Evolutionary conservation across 92 coral and sea anemone species (phyloP).

Genomic region (Phymanthus crucifer): DNA sequence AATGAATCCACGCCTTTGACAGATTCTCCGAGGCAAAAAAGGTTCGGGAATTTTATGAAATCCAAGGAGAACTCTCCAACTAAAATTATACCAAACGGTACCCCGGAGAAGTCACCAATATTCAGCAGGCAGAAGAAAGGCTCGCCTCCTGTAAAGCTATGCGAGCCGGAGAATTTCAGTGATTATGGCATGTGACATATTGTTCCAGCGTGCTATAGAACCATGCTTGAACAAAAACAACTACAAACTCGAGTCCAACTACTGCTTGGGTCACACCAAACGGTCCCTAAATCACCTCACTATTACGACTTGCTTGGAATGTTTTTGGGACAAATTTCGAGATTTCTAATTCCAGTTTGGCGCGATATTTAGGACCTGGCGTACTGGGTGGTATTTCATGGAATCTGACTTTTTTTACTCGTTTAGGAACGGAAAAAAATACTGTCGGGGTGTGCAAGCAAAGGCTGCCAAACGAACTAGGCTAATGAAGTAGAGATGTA

Average conservation of each 20-base stretch:
- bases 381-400: background rate
- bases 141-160: slow-evolving; percentile 32
- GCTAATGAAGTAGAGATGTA: background rate
- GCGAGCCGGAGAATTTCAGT: slow-evolving; percentile 47
- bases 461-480: background rate
- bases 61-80: slow-evolving; percentile 24
- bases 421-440: background rate
- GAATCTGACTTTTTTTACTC: background rate
- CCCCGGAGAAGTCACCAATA: slow-evolving; percentile 26
- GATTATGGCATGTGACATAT: slow-evolving; percentile 42
- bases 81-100: slow-evolving; percentile 38
- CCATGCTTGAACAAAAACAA: no score
- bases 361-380: background rate
- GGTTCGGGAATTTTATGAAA: slow-evolving; percentile 18
- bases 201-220: background rate
- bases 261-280: no score
- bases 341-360: background rate
- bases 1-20: background rate
- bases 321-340: background rate
- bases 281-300: no score
- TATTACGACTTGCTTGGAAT: background rate
- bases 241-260: no score
- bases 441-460: background rate
- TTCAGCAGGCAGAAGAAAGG: slow-evolving; percentile 3
- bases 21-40: slow-evolving; percentile 18